Evolutionary conservation across 2,888 invertebrate species (phyloP), one percentile per base, ranked within the genome.

Genomic region (Aporophyla lueneburgensis): DNA sequence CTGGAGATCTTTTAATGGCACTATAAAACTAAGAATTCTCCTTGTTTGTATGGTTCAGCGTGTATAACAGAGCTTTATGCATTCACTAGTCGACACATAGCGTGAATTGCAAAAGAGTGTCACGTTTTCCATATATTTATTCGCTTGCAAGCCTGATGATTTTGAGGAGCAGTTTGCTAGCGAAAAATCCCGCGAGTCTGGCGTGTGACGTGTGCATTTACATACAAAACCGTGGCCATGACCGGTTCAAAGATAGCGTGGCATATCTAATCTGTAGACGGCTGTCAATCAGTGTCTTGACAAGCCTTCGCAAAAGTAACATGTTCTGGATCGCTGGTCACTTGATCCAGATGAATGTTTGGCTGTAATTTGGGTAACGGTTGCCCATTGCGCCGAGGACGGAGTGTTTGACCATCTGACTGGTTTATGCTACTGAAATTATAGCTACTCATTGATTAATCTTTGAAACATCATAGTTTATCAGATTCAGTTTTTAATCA

Each of bases 181-280:
- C 89, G 91, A 91, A 93, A 92, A 87, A 83, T 67, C 89, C 86
- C 85, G 87, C 70, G 89, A 91, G 91, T 91, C 90, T 85, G 86
- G 87, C 79, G 81, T 85, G 91, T 92, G 94, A 93, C 93, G 89
- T 89, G 86, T 85, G 88, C 92, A 96, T 96, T 95, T 95, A 94
- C 96, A 96, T 96, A 96, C 94, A 96, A 95, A 95, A 93, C 94
- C 90, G 84, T 86, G 89, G 80, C 91, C 93, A 93, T 92, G 95
- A 93, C 93, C 94, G 92, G 92, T 90, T 89, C 89, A 87, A 88
- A 92, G 94, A 95, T 94, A 94, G 91, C 93, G 91, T 92, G 92
- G 94, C 93, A 93, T 95, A 95, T 95, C 95, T 96, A 96, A 96
- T 96, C 93, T 88, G 90, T 85, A 88, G 93, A 93, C 92, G 91